These are phyloP conservation scores for Trichogramma evanescens DNA, from an alignment of 2,888 invertebrate genomes.

Conservation along the genomic window DNA sequence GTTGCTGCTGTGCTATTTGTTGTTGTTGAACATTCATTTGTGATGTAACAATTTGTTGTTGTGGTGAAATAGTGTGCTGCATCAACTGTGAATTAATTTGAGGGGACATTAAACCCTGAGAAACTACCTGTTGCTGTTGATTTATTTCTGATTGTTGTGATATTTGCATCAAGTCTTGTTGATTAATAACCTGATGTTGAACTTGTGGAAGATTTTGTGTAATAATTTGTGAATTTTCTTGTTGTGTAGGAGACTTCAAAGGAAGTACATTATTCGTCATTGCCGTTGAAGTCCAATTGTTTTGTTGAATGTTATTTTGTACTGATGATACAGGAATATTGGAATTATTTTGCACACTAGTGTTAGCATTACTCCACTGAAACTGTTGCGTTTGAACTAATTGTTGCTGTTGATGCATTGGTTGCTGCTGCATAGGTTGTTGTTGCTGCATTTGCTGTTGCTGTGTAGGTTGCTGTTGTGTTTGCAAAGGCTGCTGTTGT, in stretches of 20 bases:
- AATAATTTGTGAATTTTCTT: conserved; percentile 31
- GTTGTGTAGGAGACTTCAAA: conserved; percentile 31
- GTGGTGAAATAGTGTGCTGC: conserved; percentile 31
- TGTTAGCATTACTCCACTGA: conserved; percentile 23
- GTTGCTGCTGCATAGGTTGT: not conserved
- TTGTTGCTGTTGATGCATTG: conserved; percentile 19
- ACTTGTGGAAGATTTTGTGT: conserved; percentile 29
- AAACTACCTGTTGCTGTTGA: conserved; percentile 43
- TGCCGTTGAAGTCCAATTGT: conserved; percentile 35
- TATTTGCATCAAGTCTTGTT: conserved; percentile 42
- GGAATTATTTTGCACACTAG: conserved; percentile 7
- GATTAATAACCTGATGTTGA: conserved; percentile 47
- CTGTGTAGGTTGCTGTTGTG: not conserved
- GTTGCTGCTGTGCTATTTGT: conserved; percentile 31
- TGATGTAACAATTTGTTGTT: conserved; percentile 28
- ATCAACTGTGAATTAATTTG: conserved; percentile 49
- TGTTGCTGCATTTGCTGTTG: conserved; percentile 1
- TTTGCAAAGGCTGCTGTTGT: not conserved
- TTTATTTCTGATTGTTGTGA: conserved; percentile 35
- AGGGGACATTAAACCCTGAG: conserved; percentile 35
- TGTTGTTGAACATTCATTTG: conserved; percentile 24
- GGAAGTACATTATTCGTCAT: conserved; percentile 31
- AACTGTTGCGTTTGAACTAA: conserved; percentile 18
- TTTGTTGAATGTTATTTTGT: conserved; percentile 32
- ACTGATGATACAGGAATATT: conserved; percentile 25